These are phyloP conservation scores for Cotesia typhae DNA, from an alignment of 1,140 invertebrate genomes.

Conservation along the genomic window DNA sequence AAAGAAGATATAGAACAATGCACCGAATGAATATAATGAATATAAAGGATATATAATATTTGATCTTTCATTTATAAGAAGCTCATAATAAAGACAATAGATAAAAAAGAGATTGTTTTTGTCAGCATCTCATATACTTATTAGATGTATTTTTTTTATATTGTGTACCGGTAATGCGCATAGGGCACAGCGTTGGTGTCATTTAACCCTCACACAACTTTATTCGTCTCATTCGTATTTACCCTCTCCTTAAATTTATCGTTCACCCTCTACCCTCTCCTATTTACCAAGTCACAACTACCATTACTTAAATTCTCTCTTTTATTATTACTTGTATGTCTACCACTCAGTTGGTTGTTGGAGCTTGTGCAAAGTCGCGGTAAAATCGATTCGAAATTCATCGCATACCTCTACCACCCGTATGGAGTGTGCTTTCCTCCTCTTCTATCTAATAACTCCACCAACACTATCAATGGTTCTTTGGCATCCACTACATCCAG, in stretches of 20 bases:
- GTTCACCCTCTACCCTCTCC: neutral
- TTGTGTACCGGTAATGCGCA: neutral
- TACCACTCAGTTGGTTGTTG: too few relatives aligned
- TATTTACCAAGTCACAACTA: neutral
- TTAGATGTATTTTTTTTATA: neutral
- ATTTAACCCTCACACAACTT: slow-evolving; percentile 15
- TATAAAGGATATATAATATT: too few relatives aligned
- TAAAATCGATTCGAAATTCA: slow-evolving; percentile 28
- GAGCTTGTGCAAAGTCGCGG: slow-evolving; percentile 5
- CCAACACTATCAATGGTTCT: too few relatives aligned
- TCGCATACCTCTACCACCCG: neutral
- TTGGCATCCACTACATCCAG: too few relatives aligned
- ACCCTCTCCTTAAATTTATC: neutral
- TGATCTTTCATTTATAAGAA: too few relatives aligned
- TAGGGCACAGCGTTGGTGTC: slow-evolving; percentile 11
- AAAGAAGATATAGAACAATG: too few relatives aligned
- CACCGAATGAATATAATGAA: too few relatives aligned
- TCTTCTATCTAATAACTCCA: neutral
- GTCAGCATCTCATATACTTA: neutral
- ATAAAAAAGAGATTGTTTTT: neutral
- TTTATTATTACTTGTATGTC: neutral
- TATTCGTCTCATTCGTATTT: neutral
- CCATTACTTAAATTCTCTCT: neutral
- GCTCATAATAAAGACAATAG: too few relatives aligned
- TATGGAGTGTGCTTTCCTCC: neutral